These are phyloP conservation scores for Lasioglossum lativentre DNA, from an alignment of 2,888 invertebrate species.

Conservation along the genomic window DNA sequence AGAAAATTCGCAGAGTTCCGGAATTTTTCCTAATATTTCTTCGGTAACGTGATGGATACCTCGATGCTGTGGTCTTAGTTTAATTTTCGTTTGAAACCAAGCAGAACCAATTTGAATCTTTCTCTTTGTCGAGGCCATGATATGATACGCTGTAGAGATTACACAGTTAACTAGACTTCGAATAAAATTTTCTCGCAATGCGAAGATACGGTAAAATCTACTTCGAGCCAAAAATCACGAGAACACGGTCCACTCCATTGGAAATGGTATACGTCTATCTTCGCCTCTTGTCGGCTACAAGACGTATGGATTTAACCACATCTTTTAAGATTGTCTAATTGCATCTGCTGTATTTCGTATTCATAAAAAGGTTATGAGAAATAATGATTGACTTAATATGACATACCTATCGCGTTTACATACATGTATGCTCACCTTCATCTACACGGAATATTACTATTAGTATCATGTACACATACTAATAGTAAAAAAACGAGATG, in stretches of 20 bases:
- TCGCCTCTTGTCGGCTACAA: constrained; percentile 54
- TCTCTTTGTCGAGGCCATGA: constrained; percentile 93
- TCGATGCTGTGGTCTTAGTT: constrained; percentile 97
- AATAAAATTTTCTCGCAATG: constrained; percentile 38
- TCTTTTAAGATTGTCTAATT: constrained; percentile 62
- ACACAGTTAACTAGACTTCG: constrained; percentile 52
- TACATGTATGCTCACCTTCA: constrained; percentile 54
- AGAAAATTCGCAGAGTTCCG: constrained; percentile 96
- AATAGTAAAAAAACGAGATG: constrained; percentile 28
- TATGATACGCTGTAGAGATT: constrained; percentile 60
- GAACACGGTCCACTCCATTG: constrained; percentile 63
- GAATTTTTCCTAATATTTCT: constrained; percentile 97
- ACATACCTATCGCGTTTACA: constrained; percentile 61
- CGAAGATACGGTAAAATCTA: constrained; percentile 55
- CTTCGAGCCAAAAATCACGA: constrained; percentile 59
- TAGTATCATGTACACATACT: constrained; percentile 54
- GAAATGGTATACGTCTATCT: constrained; percentile 46
- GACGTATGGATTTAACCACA: constrained; percentile 55
- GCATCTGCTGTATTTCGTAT: constrained; percentile 61
- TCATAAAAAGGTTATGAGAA: constrained; percentile 81
- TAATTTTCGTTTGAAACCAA: constrained; percentile 99
- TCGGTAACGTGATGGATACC: constrained; percentile 99
- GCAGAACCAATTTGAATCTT: constrained; percentile 98
- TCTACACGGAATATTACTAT: constrained; percentile 50
- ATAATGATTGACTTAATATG: constrained; percentile 82